These are phyloP conservation scores for Chamaea fasciata DNA, from an alignment of 2,113 vertebrate genomes.

Conservation along the genomic window DNA sequence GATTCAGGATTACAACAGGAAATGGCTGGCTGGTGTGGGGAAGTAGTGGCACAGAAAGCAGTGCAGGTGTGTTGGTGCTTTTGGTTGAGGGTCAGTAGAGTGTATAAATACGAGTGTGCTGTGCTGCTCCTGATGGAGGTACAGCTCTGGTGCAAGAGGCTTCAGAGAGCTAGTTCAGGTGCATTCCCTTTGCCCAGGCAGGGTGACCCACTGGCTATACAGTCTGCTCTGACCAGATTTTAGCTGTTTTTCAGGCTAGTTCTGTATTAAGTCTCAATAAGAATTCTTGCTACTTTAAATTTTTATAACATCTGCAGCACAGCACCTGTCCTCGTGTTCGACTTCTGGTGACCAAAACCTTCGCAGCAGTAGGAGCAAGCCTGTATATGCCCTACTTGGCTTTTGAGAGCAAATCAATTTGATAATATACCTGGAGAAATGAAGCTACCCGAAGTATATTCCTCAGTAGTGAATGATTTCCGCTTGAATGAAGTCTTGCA, in stretches of 20 bases:
- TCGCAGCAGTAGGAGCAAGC: neutral
- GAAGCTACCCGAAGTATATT: neutral
- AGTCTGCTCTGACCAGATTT: neutral
- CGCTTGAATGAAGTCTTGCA: neutral
- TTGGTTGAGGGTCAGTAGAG: neutral
- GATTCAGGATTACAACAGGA: neutral
- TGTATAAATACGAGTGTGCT: neutral
- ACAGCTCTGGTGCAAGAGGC: neutral
- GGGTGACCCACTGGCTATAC: neutral
- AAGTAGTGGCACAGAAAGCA: neutral
- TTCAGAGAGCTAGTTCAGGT: neutral
- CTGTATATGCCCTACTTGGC: neutral
- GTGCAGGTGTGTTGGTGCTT: neutral
- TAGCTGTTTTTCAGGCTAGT: neutral
- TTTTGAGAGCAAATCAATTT: neutral
- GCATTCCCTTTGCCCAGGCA: rapidly evolving
- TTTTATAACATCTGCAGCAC: neutral
- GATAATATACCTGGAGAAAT: neutral
- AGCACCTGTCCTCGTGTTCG: neutral
- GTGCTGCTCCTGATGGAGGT: neutral
- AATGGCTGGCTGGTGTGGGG: neutral
- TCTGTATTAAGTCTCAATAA: neutral
- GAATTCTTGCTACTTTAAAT: neutral
- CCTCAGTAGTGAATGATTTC: neutral
- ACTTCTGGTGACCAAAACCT: neutral